Percentiles rank a stretch among this genome's conserved stretches.
Evolutionary conservation across 2,888 invertebrate species (phyloP).

Genomic region (Drosophila sordidula): DNA sequence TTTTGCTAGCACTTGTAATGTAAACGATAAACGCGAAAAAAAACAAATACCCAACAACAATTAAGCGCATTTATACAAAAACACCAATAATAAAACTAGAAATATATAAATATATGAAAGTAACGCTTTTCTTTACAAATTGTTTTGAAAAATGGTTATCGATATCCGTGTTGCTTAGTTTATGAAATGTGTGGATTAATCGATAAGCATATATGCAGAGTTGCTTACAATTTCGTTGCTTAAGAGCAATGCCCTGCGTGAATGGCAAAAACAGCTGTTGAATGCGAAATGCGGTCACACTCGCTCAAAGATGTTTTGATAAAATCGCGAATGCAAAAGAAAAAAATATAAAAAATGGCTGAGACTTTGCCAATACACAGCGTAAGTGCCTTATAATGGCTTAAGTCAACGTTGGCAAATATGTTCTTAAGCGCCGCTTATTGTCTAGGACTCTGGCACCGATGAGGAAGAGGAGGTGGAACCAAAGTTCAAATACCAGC

Average conservation of each 20-base stretch:
- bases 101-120: conserved; percentile 24
- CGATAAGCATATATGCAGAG: conserved; percentile 1
- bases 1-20: conserved; percentile 49
- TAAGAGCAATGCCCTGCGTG: background rate
- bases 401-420: background rate
- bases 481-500: conserved; percentile 95
- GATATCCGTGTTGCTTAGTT: background rate
- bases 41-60: conserved; percentile 40
- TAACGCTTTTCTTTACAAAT: background rate
- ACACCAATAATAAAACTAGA: conserved; percentile 50
- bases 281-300: conserved; percentile 35
- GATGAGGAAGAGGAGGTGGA: conserved; percentile 88
- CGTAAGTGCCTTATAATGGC: conserved; percentile 26
- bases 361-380: conserved; percentile 41
- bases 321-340: conserved; percentile 31
- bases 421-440: background rate
- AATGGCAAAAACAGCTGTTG: conserved; percentile 42
- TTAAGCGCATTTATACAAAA: conserved; percentile 67
- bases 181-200: background rate
- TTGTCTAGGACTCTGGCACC: conserved; percentile 65
- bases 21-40: conserved; percentile 37
- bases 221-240: background rate
- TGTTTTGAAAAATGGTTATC: background rate
- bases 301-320: conserved; percentile 47
- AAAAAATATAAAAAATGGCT: conserved; percentile 33